phyloP scores from a whole-genome alignment of 1,140 invertebrate species.

The Philopotamus ludificatus region DNA sequence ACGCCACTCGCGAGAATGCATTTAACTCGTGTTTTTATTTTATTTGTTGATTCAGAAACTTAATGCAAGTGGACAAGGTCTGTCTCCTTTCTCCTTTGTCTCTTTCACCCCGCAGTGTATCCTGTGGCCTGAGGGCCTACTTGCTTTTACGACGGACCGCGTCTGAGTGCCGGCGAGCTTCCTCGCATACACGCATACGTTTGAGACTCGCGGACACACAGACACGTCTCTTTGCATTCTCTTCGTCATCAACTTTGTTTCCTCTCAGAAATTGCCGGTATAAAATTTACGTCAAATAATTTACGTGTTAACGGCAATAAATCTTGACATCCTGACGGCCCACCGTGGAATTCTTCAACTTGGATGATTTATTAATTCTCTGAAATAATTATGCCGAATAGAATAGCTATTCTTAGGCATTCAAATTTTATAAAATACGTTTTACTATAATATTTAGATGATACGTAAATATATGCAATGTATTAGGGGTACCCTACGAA shows the following conservation, averaged over 20 bases:
- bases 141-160: conserved; percentile 11
- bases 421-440: no score
- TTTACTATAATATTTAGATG: no score
- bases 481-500: no score
- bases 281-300: conserved; percentile 25
- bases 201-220: no score
- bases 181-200: neutral
- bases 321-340: neutral
- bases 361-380: conserved; percentile 2
- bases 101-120: neutral
- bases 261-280: conserved; percentile 9
- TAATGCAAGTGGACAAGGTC: no score
- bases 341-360: neutral
- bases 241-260: conserved; percentile 12
- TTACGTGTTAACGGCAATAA: conserved; percentile 12
- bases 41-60: no score
- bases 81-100: neutral
- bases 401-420: neutral
- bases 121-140: conserved; percentile 1
- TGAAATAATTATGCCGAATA: neutral
- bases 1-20: no score
- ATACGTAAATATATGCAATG: no score
- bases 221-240: neutral
- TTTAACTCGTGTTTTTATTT: no score
- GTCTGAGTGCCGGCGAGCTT: neutral